Evolutionary conservation across 2,113 vertebrate species (phyloP).

Genomic region (rat (Rattus norvegicus)): GRCr8 NC_086021.1:156698501-156699000

Average conservation of each 20-base stretch:
- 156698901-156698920: accelerated
- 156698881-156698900: background rate
- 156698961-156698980: conserved; percentile 20
- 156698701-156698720: background rate
- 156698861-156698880: background rate
- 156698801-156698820: background rate
- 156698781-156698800: background rate
- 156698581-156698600: background rate
- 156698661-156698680: too few species aligned
- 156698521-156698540: background rate
- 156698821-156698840: too few species aligned
- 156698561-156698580: background rate
- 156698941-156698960: background rate
- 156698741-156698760: background rate
- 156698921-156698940: background rate
- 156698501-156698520: background rate
- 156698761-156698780: background rate
- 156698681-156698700: background rate
- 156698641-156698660: too few species aligned
- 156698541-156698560: background rate
- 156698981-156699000: background rate
- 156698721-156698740: background rate
- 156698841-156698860: background rate
- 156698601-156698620: too few species aligned
- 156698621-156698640: too few species aligned